Evolutionary conservation across 2,888 invertebrate genomes (phyloP), one percentile per base, ranked within the genome.

Genomic region (Sphaerophoria rueppellii): DNA sequence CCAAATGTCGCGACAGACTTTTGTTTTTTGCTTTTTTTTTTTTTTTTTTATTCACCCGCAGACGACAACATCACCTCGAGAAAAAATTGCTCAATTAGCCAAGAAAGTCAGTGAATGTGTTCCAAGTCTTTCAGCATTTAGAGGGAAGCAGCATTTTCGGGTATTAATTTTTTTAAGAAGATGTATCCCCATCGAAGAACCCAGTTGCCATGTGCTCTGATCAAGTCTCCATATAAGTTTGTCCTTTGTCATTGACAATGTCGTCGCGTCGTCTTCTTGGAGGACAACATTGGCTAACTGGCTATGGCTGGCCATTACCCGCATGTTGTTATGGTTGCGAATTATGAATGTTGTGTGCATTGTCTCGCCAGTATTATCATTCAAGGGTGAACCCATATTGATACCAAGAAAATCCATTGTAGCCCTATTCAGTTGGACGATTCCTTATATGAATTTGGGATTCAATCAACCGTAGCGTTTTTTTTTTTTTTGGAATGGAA

Each of bases 71-170:
- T 74, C n/a, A 48, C 32, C 55, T 34, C n/a, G 54, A 40, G n/a
- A 79, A 69, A 69, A 73, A 77, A 78, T 74, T 82, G 82, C 70
- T 79, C 79, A 83, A 83, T 83, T 83, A 79, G 74, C 70, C 82
- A 83, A 74, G 74, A 79, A 79, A 83, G 71, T 79, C 82, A 83
- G 11, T 83, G 82, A 83, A 46, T 61, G 74, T 63, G 70, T 63
- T 82, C 70, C 77, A 82, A 24, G 60, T 6, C 24, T 60, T 40
- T 43, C 60, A 60, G 4, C 16, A 58, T 37, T 11, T 40, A 58
- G 40, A 76, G 55, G 72, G 77, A 82, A 72, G 67, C 52, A 54
- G 70, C 50, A 24, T n/a, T 37, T 70, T 55, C 71, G 16, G 34
- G 7, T 63, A 71, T 63, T 63, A n/a, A 50, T 12, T 32, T 35